Evolutionary conservation across 2,797 vertebrate species (phyloP).

Genomic region (Lepilemur septentrionalis): DNA sequence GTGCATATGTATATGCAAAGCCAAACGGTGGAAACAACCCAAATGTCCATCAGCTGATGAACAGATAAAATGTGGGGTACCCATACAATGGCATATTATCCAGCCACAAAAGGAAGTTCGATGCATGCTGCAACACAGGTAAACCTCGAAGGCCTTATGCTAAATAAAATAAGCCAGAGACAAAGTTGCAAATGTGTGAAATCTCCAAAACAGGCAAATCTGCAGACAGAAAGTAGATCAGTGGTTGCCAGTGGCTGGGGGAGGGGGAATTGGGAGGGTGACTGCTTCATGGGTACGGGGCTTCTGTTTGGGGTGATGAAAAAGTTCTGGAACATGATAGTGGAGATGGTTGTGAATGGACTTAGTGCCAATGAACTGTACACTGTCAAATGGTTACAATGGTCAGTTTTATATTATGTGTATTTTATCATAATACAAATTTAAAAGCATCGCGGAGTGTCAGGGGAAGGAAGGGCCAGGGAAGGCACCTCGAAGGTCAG

Average conservation of each 20-base stretch:
- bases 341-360: neutral
- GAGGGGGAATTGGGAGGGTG: neutral
- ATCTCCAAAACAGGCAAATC: neutral
- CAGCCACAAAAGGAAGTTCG: neutral
- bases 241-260: neutral
- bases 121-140: neutral
- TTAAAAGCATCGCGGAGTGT: neutral
- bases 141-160: neutral
- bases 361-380: neutral
- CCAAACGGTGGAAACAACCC: neutral
- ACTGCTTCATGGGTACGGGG: neutral
- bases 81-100: neutral
- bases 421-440: neutral
- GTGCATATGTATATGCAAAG: neutral
- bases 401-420: neutral
- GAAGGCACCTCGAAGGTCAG: neutral
- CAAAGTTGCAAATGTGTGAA: neutral
- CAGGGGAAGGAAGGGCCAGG: neutral
- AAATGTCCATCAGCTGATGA: neutral
- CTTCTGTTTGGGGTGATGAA: neutral
- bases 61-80: neutral
- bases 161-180: neutral
- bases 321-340: neutral
- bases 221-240: neutral
- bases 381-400: neutral